Evolutionary conservation across 1,140 invertebrate species (phyloP), one percentile per base, ranked within the genome.

Genomic region (Pentalonia nigronervosa): DNA sequence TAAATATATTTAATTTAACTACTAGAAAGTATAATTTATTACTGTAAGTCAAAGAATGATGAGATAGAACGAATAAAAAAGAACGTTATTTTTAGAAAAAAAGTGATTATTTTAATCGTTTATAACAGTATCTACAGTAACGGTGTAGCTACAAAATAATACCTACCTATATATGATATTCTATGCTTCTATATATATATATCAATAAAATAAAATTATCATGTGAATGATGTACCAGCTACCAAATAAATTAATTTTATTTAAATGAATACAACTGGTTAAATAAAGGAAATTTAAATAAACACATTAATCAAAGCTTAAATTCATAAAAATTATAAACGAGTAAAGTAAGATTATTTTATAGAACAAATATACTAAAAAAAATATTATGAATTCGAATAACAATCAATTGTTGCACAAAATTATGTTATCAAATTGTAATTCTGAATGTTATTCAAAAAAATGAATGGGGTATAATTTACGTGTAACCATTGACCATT

Each of bases 1-100:
- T 45, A 86, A 86, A 86, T 47, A 30, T n/a, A 86, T 86, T 86
- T 86, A 8, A 47, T 86, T 86, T 86, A 86, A 86, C 84, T 47
- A 86, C 45, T 86, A 86, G 84, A 86, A 86, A 86, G 84, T 86
- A 47, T n/a, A 41, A n/a, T 86, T 86, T 86, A 47, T 86, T 86
- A 17, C 11, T 86, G 17, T 30, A 86, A 86, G 0, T 47, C 25
- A 47, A 86, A n/a, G 45, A 86, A 86, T 86, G 45, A 47, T 84
- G 83, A 3, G 25, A 25, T 14, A 41, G 41, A 41, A 41, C 47
- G 45, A 86, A 86, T 86, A n/a, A n/a, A 86, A 47, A 86, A 47
- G 1, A 86, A 86, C 84, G 30, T 47, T 14, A 34, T 76, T 76
- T 76, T 60, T 56, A 30, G 25, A 67, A 76, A n/a, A 76, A 76